These are phyloP conservation scores for Chymomyza procnemis DNA, from an alignment of 2,888 invertebrate genomes.

Conservation along the genomic window DNA sequence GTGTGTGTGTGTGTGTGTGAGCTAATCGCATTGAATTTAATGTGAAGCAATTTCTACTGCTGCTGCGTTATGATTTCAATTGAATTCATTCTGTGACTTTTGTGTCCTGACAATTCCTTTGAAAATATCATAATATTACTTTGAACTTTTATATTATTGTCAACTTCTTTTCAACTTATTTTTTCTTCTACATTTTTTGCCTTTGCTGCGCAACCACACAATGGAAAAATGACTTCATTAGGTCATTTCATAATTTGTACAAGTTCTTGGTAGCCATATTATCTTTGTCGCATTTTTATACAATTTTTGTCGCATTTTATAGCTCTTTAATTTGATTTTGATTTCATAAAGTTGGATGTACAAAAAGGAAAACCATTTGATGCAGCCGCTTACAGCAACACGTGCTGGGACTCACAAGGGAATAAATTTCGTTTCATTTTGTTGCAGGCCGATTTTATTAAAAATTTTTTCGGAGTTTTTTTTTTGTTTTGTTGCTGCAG, in stretches of 20 bases:
- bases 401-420: too few relatives aligned
- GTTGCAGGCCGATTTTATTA: too few relatives aligned
- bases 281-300: neutral
- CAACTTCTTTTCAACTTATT: constrained; percentile 20
- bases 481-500: neutral
- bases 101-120: constrained; percentile 42
- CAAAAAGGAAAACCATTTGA: too few relatives aligned
- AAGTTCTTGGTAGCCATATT: constrained; percentile 10
- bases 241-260: constrained; percentile 65
- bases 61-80: constrained; percentile 5
- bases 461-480: neutral
- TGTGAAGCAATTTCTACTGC: constrained; percentile 58
- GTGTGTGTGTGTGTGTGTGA: constrained; percentile 28
- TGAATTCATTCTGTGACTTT: neutral
- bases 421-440: too few relatives aligned
- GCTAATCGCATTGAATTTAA: constrained; percentile 72
- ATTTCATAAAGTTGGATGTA: neutral
- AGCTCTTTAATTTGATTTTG: neutral
- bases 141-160: constrained; percentile 65
- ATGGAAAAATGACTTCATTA: constrained; percentile 65
- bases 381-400: too few relatives aligned
- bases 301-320: neutral
- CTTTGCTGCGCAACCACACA: constrained; percentile 24
- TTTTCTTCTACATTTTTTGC: neutral
- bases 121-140: constrained; percentile 59